Conservation (phyloP, 2,888 invertebrate species). For the Nomada goodeniana region DNA sequence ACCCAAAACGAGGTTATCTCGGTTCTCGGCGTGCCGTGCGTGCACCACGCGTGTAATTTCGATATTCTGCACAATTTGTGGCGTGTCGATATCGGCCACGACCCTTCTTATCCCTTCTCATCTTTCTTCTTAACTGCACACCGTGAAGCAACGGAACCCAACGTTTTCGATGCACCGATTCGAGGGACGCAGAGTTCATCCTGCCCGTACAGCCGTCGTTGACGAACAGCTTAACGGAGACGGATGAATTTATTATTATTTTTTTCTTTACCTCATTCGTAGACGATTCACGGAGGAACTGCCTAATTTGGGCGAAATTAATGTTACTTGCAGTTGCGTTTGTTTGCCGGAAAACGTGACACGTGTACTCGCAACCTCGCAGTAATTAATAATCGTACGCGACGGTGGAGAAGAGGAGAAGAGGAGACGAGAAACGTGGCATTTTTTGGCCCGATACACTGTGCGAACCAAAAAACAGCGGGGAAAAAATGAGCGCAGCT, state of each 20-base stretch:
- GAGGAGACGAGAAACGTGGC: background rate
- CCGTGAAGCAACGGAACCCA: background rate
- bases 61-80: conserved; percentile 48
- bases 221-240: too few species aligned
- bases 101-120: conserved; percentile 29
- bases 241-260: too few species aligned
- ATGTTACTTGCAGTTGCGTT: too few species aligned
- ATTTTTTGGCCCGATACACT: background rate
- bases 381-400: background rate
- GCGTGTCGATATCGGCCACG: conserved; percentile 22
- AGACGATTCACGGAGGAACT: background rate
- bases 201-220: too few species aligned
- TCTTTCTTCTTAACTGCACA: background rate
- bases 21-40: conserved; percentile 42
- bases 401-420: too few species aligned
- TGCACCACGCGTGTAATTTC: conserved; percentile 47
- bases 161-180: background rate
- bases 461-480: background rate
- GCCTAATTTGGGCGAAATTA: too few species aligned
- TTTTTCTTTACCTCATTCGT: conserved; percentile 9
- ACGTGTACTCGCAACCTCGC: too few species aligned
- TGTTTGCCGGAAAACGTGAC: too few species aligned
- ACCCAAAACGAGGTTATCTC: conserved; percentile 62
- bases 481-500: conserved; percentile 2
- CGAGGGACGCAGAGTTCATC: background rate